These are phyloP conservation scores for Tachina fera DNA, from an alignment of 2,888 invertebrate species.

Conservation along the genomic window DNA sequence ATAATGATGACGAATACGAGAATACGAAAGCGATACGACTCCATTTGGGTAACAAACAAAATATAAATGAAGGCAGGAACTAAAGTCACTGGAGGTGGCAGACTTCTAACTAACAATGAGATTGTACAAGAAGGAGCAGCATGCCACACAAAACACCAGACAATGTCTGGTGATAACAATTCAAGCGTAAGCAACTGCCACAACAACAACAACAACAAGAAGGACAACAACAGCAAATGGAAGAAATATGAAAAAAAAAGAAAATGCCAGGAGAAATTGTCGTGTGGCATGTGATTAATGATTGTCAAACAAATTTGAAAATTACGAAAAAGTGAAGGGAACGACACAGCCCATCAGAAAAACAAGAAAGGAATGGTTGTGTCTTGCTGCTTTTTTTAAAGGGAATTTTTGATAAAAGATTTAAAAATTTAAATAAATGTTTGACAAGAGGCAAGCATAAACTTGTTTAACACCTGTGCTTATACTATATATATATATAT, in stretches of 20 bases:
- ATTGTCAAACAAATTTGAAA: slow-evolving; percentile 79
- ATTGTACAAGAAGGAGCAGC: slow-evolving; percentile 52
- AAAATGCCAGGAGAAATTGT: slow-evolving; percentile 76
- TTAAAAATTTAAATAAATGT: slow-evolving; percentile 47
- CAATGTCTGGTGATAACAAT: slow-evolving; percentile 76
- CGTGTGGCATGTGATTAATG: slow-evolving; percentile 79
- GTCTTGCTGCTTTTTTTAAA: slow-evolving; percentile 25
- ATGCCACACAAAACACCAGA: slow-evolving; percentile 60
- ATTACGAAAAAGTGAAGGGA: slow-evolving; percentile 70
- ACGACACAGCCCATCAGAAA: slow-evolving; percentile 37
- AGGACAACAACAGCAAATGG: slow-evolving; percentile 14
- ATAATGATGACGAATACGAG: slow-evolving; percentile 62
- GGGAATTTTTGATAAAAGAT: slow-evolving; percentile 44
- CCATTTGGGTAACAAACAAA: slow-evolving; percentile 53
- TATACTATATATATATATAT: slow-evolving; percentile 3
- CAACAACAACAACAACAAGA: slow-evolving; percentile 40
- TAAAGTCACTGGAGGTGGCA: slow-evolving; percentile 64
- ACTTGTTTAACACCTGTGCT: slow-evolving; percentile 58
- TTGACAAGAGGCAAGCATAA: slow-evolving; percentile 18
- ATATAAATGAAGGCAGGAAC: slow-evolving; percentile 59
- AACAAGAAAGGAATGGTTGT: slow-evolving; percentile 5
- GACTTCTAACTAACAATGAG: slow-evolving; percentile 23
- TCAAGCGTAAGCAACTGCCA: slow-evolving; percentile 75
- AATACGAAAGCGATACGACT: slow-evolving; percentile 58
- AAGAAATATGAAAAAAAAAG: slow-evolving; percentile 23